These are phyloP conservation scores for Probosciger aterrimus DNA, from an alignment of 2,113 vertebrate species.

Conservation along the genomic window DNA sequence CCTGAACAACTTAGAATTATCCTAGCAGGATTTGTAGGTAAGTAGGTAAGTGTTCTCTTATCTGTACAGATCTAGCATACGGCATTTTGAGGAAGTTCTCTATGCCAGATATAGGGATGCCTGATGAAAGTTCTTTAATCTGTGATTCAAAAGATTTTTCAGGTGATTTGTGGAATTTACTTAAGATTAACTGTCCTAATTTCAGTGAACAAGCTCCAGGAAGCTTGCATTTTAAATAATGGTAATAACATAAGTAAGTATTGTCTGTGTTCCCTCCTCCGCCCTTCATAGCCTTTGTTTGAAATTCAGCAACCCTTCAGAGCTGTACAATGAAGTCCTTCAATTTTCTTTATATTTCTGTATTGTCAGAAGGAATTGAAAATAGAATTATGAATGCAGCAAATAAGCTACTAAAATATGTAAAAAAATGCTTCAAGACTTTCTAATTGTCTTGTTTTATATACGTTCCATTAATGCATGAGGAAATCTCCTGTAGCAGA, in stretches of 20 bases:
- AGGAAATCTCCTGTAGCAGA: background rate
- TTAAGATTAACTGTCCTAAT: background rate
- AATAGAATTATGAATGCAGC: background rate
- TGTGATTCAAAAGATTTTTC: background rate
- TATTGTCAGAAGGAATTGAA: background rate
- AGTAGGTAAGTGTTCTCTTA: background rate
- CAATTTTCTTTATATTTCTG: background rate
- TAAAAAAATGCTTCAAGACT: background rate
- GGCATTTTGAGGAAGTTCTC: background rate
- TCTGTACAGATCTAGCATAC: background rate
- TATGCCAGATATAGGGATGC: background rate
- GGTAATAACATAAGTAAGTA: background rate
- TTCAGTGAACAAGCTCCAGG: background rate
- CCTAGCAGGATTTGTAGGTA: background rate
- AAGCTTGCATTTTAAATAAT: background rate
- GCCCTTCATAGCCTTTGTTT: background rate
- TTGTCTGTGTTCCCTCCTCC: background rate
- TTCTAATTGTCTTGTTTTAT: background rate
- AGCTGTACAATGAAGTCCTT: background rate
- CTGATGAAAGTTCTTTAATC: background rate
- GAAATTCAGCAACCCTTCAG: background rate
- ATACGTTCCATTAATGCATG: background rate
- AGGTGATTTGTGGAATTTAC: constrained; percentile 20
- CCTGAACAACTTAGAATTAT: background rate
- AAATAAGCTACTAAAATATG: background rate